These are phyloP conservation scores for Leptopterna dolabrata DNA, from an alignment of 2,888 invertebrate species.

Conservation along the genomic window DNA sequence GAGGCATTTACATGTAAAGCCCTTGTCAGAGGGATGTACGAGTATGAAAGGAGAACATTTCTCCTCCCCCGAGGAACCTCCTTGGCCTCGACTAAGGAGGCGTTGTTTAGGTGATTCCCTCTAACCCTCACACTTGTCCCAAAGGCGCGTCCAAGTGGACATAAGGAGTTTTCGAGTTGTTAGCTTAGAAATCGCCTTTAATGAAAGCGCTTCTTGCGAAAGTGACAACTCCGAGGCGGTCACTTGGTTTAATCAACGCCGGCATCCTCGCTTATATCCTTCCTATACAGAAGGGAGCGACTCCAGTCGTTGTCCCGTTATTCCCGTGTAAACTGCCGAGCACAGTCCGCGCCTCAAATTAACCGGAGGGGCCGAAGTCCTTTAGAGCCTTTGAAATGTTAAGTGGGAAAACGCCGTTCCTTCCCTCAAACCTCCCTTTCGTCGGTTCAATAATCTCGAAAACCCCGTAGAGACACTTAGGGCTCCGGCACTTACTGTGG, in stretches of 20 bases:
- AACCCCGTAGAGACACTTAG: background rate
- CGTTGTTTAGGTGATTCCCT: constrained; percentile 37
- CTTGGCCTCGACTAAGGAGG: background rate
- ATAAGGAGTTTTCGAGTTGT: constrained; percentile 48
- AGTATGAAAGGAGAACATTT: constrained; percentile 24
- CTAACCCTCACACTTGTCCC: background rate
- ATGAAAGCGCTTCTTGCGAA: constrained; percentile 37
- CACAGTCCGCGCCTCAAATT: constrained; percentile 9
- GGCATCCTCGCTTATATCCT: constrained; percentile 19
- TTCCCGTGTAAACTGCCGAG: constrained; percentile 36
- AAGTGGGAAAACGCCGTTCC: constrained; percentile 1
- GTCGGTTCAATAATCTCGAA: constrained; percentile 5
- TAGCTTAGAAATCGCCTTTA: constrained; percentile 50
- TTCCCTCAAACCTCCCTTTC: background rate
- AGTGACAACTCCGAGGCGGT: constrained; percentile 45
- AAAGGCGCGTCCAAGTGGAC: constrained; percentile 40
- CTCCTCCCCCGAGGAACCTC: background rate
- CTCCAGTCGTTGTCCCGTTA: constrained; percentile 20
- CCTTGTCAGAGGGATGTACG: constrained; percentile 6
- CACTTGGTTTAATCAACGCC: constrained; percentile 50
- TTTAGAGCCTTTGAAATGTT: constrained; percentile 28
- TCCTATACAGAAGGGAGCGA: background rate
- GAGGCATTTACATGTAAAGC: constrained; percentile 41
- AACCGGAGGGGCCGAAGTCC: background rate
- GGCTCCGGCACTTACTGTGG: background rate